phyloP scores from a whole-genome alignment of 2,113 vertebrate genomes.

The Lepus timidus region DNA sequence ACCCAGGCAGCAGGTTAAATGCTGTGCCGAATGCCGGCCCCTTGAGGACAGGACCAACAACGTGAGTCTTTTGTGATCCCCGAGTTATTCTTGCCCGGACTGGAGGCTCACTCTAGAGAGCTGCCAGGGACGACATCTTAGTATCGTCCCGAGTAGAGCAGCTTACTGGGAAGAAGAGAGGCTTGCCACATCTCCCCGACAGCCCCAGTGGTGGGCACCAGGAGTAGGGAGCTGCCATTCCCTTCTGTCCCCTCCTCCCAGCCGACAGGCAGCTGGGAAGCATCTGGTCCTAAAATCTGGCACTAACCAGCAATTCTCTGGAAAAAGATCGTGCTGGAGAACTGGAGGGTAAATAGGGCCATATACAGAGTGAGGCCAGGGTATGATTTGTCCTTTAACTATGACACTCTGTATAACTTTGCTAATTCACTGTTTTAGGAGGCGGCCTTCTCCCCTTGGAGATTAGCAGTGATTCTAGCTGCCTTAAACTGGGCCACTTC shows the following conservation, averaged over 20 bases:
- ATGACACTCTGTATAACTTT: background rate
- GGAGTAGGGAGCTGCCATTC: background rate
- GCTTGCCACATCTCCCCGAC: background rate
- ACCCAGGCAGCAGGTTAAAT: too few species aligned
- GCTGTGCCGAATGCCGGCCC: too few species aligned
- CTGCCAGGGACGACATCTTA: slow-evolving; percentile 56
- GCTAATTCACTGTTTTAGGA: background rate
- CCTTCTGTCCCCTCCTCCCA: too few species aligned
- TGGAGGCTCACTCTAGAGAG: slow-evolving; percentile 8
- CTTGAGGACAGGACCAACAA: background rate
- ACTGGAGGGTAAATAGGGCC: background rate
- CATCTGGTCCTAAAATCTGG: slow-evolving; percentile 12
- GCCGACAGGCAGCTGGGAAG: slow-evolving; percentile 33
- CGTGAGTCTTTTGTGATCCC: slow-evolving; percentile 15
- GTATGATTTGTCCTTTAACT: background rate
- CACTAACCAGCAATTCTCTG: background rate
- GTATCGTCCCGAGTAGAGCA: slow-evolving; percentile 43
- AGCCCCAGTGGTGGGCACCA: background rate
- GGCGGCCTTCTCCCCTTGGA: background rate
- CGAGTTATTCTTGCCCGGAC: slow-evolving; percentile 13
- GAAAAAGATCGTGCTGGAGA: background rate
- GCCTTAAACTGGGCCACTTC: background rate
- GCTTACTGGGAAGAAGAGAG: slow-evolving; percentile 16
- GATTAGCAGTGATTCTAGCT: background rate
- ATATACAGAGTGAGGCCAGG: background rate